Evolutionary conservation across 1,140 invertebrate species (phyloP).

Genomic region (Drosophila yakuba): DNA sequence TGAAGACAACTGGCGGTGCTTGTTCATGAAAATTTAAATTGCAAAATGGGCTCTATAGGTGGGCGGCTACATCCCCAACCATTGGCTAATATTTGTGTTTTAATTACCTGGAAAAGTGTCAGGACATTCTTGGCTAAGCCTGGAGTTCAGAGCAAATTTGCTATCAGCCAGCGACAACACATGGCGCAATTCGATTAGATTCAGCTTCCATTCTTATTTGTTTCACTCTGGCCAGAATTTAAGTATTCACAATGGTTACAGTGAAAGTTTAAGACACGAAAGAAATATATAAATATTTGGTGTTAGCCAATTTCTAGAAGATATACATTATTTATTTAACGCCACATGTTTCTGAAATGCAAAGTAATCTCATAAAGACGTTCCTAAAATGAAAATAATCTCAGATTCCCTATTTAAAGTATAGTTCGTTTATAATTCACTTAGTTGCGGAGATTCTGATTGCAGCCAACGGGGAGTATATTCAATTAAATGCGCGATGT

Average conservation of each 20-base stretch:
- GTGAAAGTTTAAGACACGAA: too few relatives aligned
- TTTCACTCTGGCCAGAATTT: background rate
- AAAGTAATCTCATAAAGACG: too few relatives aligned
- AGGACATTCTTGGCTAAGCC: conserved; percentile 34
- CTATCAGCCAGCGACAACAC: conserved; percentile 42
- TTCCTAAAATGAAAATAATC: too few relatives aligned
- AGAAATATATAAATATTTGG: too few relatives aligned
- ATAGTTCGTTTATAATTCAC: background rate
- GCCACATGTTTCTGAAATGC: too few relatives aligned
- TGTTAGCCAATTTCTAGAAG: too few relatives aligned
- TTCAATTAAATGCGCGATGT: background rate
- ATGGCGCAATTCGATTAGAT: conserved; percentile 23
- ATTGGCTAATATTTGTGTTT: conserved; percentile 75
- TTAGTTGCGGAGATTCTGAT: background rate
- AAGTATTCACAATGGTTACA: background rate
- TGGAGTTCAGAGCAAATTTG: conserved; percentile 56
- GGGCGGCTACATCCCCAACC: conserved; percentile 33
- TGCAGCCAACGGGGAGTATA: background rate
- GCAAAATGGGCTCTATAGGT: conserved; percentile 69
- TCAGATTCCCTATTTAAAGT: background rate
- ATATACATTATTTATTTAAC: too few relatives aligned
- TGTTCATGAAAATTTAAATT: conserved; percentile 82
- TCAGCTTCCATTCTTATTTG: background rate
- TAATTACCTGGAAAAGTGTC: conserved; percentile 76
- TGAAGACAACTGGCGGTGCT: conserved; percentile 61